These are phyloP conservation scores for Drosophila ironensis DNA, from an alignment of 1,140 invertebrate genomes.

Conservation along the genomic window DNA sequence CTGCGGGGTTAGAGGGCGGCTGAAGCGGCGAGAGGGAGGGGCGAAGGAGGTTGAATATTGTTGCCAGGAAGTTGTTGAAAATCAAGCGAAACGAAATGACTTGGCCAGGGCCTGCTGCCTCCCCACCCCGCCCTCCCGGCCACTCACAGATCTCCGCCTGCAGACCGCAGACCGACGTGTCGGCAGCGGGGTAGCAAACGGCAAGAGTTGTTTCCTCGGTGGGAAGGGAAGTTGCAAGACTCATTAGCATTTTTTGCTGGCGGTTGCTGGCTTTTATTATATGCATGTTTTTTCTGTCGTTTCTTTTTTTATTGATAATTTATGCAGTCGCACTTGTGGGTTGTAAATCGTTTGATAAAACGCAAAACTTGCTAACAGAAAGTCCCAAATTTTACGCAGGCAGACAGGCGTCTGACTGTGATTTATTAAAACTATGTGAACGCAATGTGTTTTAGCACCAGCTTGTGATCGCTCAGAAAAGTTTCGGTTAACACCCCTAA, in stretches of 20 bases:
- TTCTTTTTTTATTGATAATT: conserved; percentile 72
- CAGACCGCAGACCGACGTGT: conserved; percentile 53
- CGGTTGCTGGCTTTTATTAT: conserved; percentile 63
- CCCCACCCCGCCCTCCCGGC: background rate
- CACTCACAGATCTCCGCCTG: conserved; percentile 29
- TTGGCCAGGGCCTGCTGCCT: conserved; percentile 24
- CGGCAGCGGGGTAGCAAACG: background rate
- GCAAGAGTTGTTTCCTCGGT: conserved; percentile 13
- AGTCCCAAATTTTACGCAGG: conserved; percentile 60
- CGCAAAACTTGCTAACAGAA: conserved; percentile 69
- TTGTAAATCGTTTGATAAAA: conserved; percentile 78
- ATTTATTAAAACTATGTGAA: conserved; percentile 35
- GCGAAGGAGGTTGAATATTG: conserved; percentile 30
- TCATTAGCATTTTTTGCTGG: conserved; percentile 75
- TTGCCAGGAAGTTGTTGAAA: conserved; percentile 73
- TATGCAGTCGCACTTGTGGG: conserved; percentile 77
- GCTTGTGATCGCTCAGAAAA: too few species aligned
- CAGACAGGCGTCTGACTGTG: background rate
- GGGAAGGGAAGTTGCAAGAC: conserved; percentile 21
- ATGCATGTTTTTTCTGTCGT: conserved; percentile 50
- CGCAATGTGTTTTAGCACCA: conserved; percentile 35
- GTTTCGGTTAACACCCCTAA: too few species aligned
- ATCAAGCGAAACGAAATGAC: conserved; percentile 77
- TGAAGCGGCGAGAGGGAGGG: background rate
- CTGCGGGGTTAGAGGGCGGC: conserved; percentile 22